Base-by-base conservation (phyloP, 2,888 invertebrate species). In the Eudemis profundana region DNA sequence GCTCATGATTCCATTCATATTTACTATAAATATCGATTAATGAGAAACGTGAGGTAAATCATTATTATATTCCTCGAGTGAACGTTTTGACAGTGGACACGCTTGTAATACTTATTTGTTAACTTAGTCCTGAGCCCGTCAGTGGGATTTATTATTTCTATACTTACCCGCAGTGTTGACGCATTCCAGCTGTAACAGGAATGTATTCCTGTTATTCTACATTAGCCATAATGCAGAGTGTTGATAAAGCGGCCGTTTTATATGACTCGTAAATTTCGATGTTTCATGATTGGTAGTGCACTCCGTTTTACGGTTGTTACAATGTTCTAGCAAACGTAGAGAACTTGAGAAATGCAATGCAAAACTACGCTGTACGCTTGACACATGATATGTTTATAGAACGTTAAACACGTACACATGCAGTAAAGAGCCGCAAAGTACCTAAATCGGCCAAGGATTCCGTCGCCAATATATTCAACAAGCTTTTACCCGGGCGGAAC, bases 211-310 rank as follows among this genome's bases (percentile, higher is more conserved):
- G 71, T 70, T 70, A 71, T 72, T 74, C 70, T 70, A 67, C 70
- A 70, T 66, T 71, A 70, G 72, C 69, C 68, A 72, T 70, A 68
- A 65, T 59, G 64, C 69, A 69, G 17, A 70, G 74, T 74, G 75
- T 75, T 77, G 76, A 77, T 81, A 75, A 76, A 76, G 69, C 72
- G 68, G 72, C 74, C 69, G 73, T 72, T 78, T 86, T 84, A 86
- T 82, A 71, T 74, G 71, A 72, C 74, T 74, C 78, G 79, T 86
- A 85, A 87, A 87, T 74, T 75, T 68, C 63, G 74, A 79, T 77
- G 76, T 79, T 83, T 83, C 82, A 82, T 82, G 82, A 86, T 84
- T 79, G 80, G 81, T 83, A 83, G 77, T 81, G 78, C 80, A 75
- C 78, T 79, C 73, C 68, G 71, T 69, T 81, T 83, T 82, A 85